A percentile compares a stretch with the other conserved stretches of the same genome.
These are phyloP conservation scores for Apteryx owenii DNA, from an alignment of 2,113 vertebrate genomes.

Conservation along the genomic window DNA sequence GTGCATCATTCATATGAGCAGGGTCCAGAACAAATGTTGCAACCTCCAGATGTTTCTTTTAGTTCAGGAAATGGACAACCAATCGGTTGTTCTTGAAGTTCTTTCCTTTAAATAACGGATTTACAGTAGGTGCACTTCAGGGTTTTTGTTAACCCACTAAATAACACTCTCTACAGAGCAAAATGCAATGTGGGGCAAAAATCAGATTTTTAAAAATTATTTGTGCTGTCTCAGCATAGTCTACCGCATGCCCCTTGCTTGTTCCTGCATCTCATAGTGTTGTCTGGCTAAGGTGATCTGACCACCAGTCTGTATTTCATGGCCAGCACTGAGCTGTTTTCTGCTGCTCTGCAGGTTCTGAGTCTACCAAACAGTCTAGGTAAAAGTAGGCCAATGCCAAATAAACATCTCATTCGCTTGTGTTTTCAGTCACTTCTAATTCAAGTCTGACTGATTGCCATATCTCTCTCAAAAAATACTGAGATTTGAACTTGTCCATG, in stretches of 20 bases:
- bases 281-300: too few species aligned
- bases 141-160: neutral
- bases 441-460: neutral
- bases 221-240: neutral
- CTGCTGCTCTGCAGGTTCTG: too few species aligned
- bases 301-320: too few species aligned
- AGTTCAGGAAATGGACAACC: neutral
- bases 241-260: neutral
- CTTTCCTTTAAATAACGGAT: neutral
- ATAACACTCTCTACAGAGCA: neutral
- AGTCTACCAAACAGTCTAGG: too few species aligned
- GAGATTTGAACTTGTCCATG: too few species aligned
- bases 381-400: neutral
- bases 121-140: neutral
- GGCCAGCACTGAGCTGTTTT: neutral
- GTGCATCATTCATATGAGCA: slow-evolving; percentile 55
- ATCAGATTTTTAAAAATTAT: neutral
- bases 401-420: too few species aligned
- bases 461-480: too few species aligned
- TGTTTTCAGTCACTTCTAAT: neutral
- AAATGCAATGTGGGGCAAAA: neutral
- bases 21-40: slow-evolving; percentile 48
- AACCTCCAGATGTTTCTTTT: slow-evolving; percentile 47
- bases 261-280: too few species aligned
- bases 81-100: neutral